Evolutionary conservation across 1,140 invertebrate species (phyloP).

Genomic region (Leptopilina boulardi): DNA sequence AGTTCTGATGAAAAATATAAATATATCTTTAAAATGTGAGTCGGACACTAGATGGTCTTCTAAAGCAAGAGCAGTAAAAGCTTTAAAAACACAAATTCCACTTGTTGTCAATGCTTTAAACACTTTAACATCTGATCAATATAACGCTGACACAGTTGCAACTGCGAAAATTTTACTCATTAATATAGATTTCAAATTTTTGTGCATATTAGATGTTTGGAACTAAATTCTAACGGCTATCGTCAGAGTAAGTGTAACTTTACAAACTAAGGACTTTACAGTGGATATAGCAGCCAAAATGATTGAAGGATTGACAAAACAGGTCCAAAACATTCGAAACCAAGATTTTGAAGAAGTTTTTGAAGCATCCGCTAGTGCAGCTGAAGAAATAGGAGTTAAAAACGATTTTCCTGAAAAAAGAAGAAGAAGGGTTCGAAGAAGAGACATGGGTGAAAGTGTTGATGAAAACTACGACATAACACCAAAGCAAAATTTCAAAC

Average conservation of each 20-base stretch:
- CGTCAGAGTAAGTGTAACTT: background rate
- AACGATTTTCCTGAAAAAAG: background rate
- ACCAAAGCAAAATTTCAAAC: too few relatives aligned
- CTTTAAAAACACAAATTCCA: background rate
- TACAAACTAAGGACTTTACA: background rate
- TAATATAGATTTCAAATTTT: slow-evolving; percentile 2
- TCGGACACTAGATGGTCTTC: slow-evolving; percentile 3
- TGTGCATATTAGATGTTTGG: background rate
- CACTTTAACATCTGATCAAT: background rate
- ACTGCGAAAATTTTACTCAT: background rate
- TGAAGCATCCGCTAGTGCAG: background rate
- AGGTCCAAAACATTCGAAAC: background rate
- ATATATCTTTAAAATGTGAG: background rate
- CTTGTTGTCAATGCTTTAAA: background rate
- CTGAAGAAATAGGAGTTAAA: background rate
- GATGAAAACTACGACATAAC: too few relatives aligned
- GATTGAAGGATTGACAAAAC: background rate
- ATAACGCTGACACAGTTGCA: background rate
- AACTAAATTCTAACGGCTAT: background rate
- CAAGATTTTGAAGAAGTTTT: background rate
- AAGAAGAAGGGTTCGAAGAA: background rate
- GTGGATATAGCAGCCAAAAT: background rate
- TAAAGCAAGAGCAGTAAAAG: background rate
- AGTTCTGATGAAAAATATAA: background rate
- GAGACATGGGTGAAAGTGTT: too few relatives aligned